Evolutionary conservation across 2,888 invertebrate genomes (phyloP).

Genomic region (Drosophila affinis): DNA sequence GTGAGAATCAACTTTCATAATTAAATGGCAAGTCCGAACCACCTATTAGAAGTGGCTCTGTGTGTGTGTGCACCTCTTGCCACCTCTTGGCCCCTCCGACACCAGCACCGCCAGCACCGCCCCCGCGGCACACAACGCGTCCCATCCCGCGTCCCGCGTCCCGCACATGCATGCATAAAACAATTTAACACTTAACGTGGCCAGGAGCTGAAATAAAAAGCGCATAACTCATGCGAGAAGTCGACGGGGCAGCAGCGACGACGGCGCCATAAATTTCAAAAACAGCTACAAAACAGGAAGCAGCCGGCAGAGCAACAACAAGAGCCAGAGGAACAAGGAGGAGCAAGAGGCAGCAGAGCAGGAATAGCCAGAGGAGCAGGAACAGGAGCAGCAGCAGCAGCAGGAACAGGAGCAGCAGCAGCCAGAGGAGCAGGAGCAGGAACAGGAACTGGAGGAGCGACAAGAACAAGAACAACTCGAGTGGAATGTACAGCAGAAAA

Average conservation of each 20-base stretch:
- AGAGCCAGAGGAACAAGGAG: slow-evolving; percentile 25
- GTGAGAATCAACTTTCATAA: slow-evolving; percentile 54
- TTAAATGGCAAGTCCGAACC: slow-evolving; percentile 52
- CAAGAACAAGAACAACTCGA: slow-evolving; percentile 50
- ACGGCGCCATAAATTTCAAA: slow-evolving; percentile 79
- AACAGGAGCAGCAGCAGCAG: slow-evolving; percentile 18
- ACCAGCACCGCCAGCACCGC: background rate
- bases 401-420: slow-evolving; percentile 18
- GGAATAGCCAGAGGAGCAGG: slow-evolving; percentile 8
- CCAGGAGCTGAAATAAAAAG: slow-evolving; percentile 60
- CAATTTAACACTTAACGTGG: slow-evolving; percentile 75
- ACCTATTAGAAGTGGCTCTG: slow-evolving; percentile 13
- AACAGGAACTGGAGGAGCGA: slow-evolving; percentile 1
- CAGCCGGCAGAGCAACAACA: slow-evolving; percentile 61
- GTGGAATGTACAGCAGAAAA: slow-evolving; percentile 52
- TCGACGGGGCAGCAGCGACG: slow-evolving; percentile 55
- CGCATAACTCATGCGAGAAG: slow-evolving; percentile 74
- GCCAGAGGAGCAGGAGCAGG: slow-evolving; percentile 66
- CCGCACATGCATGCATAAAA: slow-evolving; percentile 62
- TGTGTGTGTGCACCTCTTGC: slow-evolving; percentile 4
- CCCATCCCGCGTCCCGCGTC: background rate
- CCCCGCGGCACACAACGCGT: slow-evolving; percentile 6
- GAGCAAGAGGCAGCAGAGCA: slow-evolving; percentile 12
- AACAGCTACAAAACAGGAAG: slow-evolving; percentile 66
- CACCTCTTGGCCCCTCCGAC: slow-evolving; percentile 1